These are phyloP conservation scores for Hydrozoanthus gracilis DNA, from an alignment of 92 coral and sea anemone genomes.

Conservation along the genomic window DNA sequence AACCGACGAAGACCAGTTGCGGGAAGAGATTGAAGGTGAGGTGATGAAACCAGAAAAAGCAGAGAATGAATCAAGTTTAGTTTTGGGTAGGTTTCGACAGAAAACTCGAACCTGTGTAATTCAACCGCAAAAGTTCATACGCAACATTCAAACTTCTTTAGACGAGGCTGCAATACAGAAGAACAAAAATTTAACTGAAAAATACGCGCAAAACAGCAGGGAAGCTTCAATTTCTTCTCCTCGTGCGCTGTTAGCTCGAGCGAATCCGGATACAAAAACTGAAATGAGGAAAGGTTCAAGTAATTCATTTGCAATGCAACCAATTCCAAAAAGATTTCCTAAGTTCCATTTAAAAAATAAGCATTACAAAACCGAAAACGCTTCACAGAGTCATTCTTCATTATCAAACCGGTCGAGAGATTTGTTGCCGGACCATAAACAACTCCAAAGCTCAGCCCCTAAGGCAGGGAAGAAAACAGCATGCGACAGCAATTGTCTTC, in stretches of 20 bases:
- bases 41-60: neutral
- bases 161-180: neutral
- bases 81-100: conserved; percentile 27
- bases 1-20: conserved; percentile 38
- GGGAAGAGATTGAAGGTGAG: conserved; percentile 9
- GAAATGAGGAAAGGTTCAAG: neutral
- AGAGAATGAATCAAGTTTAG: neutral
- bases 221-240: neutral
- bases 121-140: conserved; percentile 31
- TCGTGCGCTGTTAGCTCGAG: neutral
- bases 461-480: conserved; percentile 28
- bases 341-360: neutral
- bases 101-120: conserved; percentile 36
- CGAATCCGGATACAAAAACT: neutral
- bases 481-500: conserved; percentile 8
- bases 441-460: neutral
- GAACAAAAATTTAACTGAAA: neutral
- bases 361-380: conserved; percentile 3
- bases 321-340: neutral
- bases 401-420: conserved; percentile 4
- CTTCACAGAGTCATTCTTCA: neutral
- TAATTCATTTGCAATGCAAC: neutral
- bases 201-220: neutral
- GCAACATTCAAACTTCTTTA: conserved; percentile 13
- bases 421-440: conserved; percentile 10